Conservation (phyloP, 1,140 invertebrate genomes). For the Drosophila saltans region DNA sequence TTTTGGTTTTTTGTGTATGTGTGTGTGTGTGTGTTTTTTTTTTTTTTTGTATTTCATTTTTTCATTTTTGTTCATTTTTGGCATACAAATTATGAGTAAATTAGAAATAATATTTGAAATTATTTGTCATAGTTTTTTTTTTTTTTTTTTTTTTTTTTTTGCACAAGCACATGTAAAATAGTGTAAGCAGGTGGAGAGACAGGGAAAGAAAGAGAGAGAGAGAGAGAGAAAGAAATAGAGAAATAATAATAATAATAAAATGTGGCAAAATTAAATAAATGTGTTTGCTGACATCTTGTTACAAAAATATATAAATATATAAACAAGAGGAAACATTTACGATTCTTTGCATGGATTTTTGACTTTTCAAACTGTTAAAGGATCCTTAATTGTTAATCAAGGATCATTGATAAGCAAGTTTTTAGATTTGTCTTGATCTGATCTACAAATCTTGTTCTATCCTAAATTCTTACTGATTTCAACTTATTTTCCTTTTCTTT, state of each 20-base stretch:
- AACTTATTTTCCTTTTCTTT: slow-evolving; percentile 40
- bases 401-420: no score
- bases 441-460: slow-evolving; percentile 22
- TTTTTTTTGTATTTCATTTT: neutral
- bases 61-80: slow-evolving; percentile 2
- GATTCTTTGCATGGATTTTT: no score
- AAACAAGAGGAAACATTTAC: no score
- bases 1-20: slow-evolving; percentile 43
- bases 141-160: slow-evolving; percentile 7
- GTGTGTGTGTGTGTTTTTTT: slow-evolving; percentile 4
- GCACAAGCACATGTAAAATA: slow-evolving; percentile 76
- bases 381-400: no score
- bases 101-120: slow-evolving; percentile 40
- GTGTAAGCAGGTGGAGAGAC: slow-evolving; percentile 50
- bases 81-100: slow-evolving; percentile 20
- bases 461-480: slow-evolving; percentile 56
- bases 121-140: slow-evolving; percentile 16
- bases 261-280: slow-evolving; percentile 2
- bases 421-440: no score
- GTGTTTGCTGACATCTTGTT: slow-evolving; percentile 5
- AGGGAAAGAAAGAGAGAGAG: slow-evolving; percentile 68
- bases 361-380: no score
- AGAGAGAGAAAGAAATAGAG: slow-evolving; percentile 55
- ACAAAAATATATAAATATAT: neutral
- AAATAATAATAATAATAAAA: slow-evolving; percentile 37